These are phyloP conservation scores for Colletes collaris DNA, from an alignment of 2,888 invertebrate genomes.

Conservation along the genomic window DNA sequence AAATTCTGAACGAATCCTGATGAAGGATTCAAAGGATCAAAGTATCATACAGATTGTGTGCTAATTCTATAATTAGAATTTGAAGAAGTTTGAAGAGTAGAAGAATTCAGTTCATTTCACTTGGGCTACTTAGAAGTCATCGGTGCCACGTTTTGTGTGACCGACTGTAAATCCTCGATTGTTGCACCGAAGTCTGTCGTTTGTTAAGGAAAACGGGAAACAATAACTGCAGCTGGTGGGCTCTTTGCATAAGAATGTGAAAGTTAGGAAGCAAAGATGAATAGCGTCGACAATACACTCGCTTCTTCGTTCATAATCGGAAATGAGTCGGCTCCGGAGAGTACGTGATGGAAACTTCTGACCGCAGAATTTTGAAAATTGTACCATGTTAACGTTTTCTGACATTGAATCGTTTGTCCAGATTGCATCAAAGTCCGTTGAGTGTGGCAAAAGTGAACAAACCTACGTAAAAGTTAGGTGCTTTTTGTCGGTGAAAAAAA, in stretches of 20 bases:
- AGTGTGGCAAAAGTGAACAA: too few species aligned
- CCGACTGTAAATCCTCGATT: conserved; percentile 3
- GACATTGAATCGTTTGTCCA: conserved; percentile 28
- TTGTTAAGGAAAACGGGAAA: not conserved
- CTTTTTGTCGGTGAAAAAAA: too few species aligned
- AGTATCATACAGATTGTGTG: too few species aligned
- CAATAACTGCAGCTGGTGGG: not conserved
- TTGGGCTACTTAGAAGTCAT: too few species aligned
- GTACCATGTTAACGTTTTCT: not conserved
- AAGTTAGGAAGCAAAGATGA: conserved; percentile 15
- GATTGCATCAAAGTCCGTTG: not conserved
- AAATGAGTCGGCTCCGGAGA: not conserved
- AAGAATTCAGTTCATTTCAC: too few species aligned
- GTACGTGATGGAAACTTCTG: not conserved
- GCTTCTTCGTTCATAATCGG: not conserved
- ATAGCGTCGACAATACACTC: not conserved
- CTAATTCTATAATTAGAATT: too few species aligned
- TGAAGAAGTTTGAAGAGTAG: too few species aligned
- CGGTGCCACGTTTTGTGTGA: too few species aligned
- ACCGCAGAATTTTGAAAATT: not conserved
- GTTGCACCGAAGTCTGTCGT: not conserved
- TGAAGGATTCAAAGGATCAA: too few species aligned
- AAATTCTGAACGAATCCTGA: too few species aligned
- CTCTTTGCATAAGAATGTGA: conserved; percentile 13
- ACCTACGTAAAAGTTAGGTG: too few species aligned